Evolutionary conservation across 2,888 invertebrate species (phyloP), one percentile per base, ranked within the genome.

Genomic region (Eupeodes latifasciatus): DNA sequence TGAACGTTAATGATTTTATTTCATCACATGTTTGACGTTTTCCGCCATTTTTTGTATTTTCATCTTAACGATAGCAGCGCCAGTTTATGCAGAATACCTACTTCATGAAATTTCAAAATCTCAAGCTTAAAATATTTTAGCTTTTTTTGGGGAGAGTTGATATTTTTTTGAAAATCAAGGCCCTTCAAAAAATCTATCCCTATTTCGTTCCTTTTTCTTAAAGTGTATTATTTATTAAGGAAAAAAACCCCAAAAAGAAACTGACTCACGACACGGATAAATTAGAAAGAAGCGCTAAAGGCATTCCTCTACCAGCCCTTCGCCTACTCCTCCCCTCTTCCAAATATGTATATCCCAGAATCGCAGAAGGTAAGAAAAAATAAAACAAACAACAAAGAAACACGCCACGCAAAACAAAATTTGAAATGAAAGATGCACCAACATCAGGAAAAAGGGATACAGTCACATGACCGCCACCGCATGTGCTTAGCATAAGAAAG

Each of bases 261-360:
- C 83, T 69, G 67, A 81, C 84, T 88, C 88, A 88, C 88, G 88
- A 88, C 88, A 59, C 77, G 85, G 88, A 88, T 88, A 88, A 88
- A 88, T 88, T 88, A 88, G 81, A 84, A 34, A 81, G 74, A 81
- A 78, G 81, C 40, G 4, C 83, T 47, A 49, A 76, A 74, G 64
- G 62, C 57, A 80, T 64, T 53, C 76, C 80, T 40, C 64, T 27
- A 44, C 12, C 44, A 1, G 4, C 14, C 47, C 27, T 27, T 47
- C 40, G 9, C 40, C 40, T 40, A 40, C 40, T 27, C 27, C 40
- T 40, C 40, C 40, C 9, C 9, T 40, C 5, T 40, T 40, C 27
- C 2, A 1, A 27, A 40, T 40, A 49, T n/a, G n/a, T n/a, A n/a
- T 49, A 2, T 47, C 47, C 14, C 27, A 4, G 27, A 27, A 14